Percentiles rank a stretch among this genome's conserved stretches.
Evolutionary conservation across 1,140 invertebrate species (phyloP).

Genomic region (Aphidius ervi): DNA sequence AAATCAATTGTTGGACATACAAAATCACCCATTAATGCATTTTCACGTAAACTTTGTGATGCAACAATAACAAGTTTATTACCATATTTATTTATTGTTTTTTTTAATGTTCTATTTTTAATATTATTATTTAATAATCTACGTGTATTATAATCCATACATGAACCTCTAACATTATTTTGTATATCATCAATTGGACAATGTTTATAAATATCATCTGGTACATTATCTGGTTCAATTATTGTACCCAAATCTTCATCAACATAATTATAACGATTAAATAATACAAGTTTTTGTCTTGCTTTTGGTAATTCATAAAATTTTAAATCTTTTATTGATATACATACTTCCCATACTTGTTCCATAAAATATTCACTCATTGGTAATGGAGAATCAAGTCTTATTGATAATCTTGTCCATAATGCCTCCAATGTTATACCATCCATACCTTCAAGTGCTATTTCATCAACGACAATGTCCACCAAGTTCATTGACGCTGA

Average conservation of each 20-base stretch:
- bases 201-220: conserved; percentile 63
- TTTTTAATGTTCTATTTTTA: conserved; percentile 42
- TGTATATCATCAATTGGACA: conserved; percentile 55
- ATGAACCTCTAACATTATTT: conserved; percentile 64
- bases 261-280: conserved; percentile 60
- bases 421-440: conserved; percentile 70
- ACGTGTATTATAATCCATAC: conserved; percentile 58
- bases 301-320: conserved; percentile 61
- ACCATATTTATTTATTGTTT: conserved; percentile 53
- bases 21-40: conserved; percentile 56
- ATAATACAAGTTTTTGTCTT: conserved; percentile 58
- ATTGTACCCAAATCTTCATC: conserved; percentile 55
- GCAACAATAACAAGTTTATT: conserved; percentile 69
- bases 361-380: conserved; percentile 45
- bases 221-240: conserved; percentile 53
- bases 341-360: conserved; percentile 60
- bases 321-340: conserved; percentile 50
- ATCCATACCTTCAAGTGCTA: conserved; percentile 77
- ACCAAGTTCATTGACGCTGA: conserved; percentile 36
- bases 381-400: conserved; percentile 39
- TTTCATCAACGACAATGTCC: conserved; percentile 62
- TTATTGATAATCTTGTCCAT: conserved; percentile 50
- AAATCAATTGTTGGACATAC: conserved; percentile 57
- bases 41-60: conserved; percentile 59
- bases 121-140: conserved; percentile 45